Conservation (phyloP, 2,113 vertebrate genomes). For the Lophius piscatorius region DNA sequence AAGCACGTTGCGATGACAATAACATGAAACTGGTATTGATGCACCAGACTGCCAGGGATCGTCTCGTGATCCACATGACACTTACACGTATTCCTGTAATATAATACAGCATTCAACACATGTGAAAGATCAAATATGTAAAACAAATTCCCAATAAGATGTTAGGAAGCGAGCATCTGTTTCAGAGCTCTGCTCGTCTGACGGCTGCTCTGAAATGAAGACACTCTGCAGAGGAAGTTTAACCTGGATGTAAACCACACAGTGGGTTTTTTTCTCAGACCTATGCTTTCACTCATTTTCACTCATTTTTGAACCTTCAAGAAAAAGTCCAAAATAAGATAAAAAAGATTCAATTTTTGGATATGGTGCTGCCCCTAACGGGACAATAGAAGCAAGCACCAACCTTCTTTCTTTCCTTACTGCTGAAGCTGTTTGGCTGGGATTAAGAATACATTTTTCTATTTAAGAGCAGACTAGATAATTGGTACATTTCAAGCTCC, state of each 20-base stretch:
- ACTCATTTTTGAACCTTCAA: constrained; percentile 20
- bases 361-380: neutral
- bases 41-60: neutral
- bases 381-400: constrained; percentile 24
- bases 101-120: too few relatives aligned
- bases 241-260: too few relatives aligned
- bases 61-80: too few relatives aligned
- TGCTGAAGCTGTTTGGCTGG: constrained; percentile 53
- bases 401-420: constrained; percentile 27
- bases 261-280: neutral
- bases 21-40: neutral
- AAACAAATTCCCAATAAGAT: too few relatives aligned
- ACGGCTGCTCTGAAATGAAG: too few relatives aligned
- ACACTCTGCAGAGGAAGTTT: too few relatives aligned
- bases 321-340: too few relatives aligned
- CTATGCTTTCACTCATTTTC: constrained; percentile 20
- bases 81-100: too few relatives aligned
- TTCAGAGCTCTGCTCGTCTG: too few relatives aligned
- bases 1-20: too few relatives aligned
- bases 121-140: too few relatives aligned
- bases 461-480: constrained; percentile 55
- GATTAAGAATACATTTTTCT: constrained; percentile 61
- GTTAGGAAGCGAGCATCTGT: too few relatives aligned
- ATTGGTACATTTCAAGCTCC: constrained; percentile 48
- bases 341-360: neutral